phyloP scores from a whole-genome alignment of 2,113 vertebrate species.

The Crotalus viridis region DNA sequence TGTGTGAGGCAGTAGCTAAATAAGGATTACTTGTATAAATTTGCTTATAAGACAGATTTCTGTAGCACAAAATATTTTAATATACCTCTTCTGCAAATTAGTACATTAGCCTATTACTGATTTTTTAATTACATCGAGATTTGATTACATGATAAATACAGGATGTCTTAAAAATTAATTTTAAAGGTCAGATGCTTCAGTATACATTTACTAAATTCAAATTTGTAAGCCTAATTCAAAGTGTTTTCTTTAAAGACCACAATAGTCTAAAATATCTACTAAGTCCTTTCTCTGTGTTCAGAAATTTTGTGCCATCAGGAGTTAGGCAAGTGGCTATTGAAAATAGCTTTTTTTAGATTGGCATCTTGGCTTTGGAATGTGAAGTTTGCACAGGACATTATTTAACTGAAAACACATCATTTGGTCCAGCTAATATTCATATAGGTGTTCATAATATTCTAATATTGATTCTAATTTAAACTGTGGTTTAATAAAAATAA shows the following conservation, averaged over 20 bases:
- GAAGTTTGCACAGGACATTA: background rate
- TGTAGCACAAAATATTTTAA: background rate
- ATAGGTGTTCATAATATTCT: background rate
- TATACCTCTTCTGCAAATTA: background rate
- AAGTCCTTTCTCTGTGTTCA: background rate
- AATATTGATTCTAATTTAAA: background rate
- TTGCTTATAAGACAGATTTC: background rate
- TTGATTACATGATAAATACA: background rate
- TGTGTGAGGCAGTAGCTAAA: background rate
- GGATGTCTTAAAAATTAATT: background rate
- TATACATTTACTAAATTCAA: background rate
- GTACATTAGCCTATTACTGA: background rate
- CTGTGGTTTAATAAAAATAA: background rate
- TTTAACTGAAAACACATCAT: background rate
- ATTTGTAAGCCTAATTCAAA: background rate
- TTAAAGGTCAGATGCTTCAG: background rate
- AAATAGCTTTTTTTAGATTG: background rate
- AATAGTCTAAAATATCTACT: background rate
- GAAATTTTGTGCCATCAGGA: background rate
- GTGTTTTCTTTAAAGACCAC: background rate
- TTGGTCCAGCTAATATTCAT: background rate
- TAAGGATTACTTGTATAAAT: background rate
- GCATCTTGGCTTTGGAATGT: background rate
- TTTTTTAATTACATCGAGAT: background rate
- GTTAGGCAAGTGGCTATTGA: background rate